These are phyloP conservation scores for Paracanthobrama guichenoti DNA, from an alignment of 2,113 vertebrate species.

Conservation along the genomic window DNA sequence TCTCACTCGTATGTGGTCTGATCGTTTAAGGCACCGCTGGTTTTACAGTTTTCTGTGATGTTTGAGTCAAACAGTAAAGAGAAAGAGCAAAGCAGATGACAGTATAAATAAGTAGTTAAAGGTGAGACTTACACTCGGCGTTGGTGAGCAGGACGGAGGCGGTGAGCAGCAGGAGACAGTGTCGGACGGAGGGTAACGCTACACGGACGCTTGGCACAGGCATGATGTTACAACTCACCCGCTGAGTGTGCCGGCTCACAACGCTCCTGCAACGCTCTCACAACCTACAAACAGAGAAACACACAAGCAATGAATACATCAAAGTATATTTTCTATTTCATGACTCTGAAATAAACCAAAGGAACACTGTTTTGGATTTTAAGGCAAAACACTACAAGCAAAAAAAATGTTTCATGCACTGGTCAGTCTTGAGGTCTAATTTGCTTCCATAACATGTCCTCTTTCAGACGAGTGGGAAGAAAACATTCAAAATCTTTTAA, in stretches of 20 bases:
- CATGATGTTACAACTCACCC: slow-evolving; percentile 43
- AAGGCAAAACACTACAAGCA: not conserved
- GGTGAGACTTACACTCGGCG: slow-evolving; percentile 49
- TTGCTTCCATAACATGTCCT: not conserved
- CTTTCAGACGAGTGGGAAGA: not conserved
- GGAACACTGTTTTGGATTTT: not conserved
- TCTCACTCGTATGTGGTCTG: not conserved
- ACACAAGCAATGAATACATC: not conserved
- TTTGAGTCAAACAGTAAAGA: not conserved
- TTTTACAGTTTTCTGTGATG: not conserved
- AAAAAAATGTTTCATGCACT: not conserved
- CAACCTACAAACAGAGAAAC: slow-evolving; percentile 45
- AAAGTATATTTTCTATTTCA: not conserved
- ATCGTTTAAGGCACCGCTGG: too few species aligned
- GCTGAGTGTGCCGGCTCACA: slow-evolving; percentile 37
- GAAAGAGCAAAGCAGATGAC: not conserved
- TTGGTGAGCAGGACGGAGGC: slow-evolving; percentile 48
- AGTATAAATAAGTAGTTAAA: not conserved
- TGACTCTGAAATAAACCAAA: too few species aligned
- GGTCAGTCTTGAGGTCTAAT: not conserved
- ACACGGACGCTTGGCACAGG: slow-evolving; percentile 37
- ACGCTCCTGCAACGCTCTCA: slow-evolving; percentile 51
- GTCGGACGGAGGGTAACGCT: slow-evolving; percentile 47
- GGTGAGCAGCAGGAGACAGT: slow-evolving; percentile 48
- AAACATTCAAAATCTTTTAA: not conserved